Percentiles rank a stretch among this genome's conserved stretches.
phyloP scores from a whole-genome alignment of 2,113 vertebrate genomes.

The Vulpes lagopus region DNA sequence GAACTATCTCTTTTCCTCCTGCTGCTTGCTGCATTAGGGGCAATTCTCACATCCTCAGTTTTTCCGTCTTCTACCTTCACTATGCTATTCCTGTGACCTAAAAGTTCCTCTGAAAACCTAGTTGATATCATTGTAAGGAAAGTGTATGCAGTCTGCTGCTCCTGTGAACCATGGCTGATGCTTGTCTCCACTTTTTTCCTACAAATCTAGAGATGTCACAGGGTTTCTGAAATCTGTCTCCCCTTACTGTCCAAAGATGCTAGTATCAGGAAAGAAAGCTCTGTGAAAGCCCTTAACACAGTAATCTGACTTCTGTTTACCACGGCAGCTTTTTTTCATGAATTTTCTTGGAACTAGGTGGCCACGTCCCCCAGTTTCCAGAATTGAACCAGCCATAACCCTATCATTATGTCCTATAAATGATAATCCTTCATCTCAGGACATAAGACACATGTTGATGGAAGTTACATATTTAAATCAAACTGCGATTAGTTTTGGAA shows the following conservation, averaged over 20 bases:
- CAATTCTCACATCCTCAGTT: background rate
- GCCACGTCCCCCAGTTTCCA: background rate
- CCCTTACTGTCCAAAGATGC: background rate
- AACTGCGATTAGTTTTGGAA: background rate
- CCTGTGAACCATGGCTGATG: background rate
- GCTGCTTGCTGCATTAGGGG: rapidly evolving
- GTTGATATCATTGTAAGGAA: background rate
- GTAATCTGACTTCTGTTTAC: background rate
- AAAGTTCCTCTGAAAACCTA: background rate
- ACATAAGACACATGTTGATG: background rate
- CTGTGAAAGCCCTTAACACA: rapidly evolving
- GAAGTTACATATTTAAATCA: background rate
- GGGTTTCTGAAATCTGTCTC: background rate
- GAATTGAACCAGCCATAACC: background rate
- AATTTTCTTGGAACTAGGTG: background rate
- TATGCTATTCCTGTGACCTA: background rate
- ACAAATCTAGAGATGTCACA: background rate
- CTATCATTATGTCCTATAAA: background rate
- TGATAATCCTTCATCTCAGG: background rate
- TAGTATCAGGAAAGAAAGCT: background rate
- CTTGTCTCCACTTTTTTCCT: background rate
- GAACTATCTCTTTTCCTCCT: background rate
- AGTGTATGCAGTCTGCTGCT: background rate
- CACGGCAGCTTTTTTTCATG: background rate
- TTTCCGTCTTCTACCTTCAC: background rate